Evolutionary conservation across 2,797 vertebrate genomes (phyloP).

Genomic region (Eurystomus glaucurus): DNA sequence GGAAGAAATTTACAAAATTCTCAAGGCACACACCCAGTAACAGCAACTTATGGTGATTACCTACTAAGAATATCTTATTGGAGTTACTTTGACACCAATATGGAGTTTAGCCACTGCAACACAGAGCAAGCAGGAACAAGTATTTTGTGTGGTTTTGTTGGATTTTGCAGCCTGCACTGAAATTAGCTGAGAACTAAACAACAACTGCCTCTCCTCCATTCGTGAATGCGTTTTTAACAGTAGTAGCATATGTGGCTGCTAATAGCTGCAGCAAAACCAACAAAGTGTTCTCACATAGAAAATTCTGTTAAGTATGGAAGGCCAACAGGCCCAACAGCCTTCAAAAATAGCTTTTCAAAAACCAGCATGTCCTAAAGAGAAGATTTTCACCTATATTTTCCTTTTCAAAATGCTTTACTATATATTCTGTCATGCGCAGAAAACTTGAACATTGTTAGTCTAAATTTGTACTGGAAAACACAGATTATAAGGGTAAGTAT

Average conservation of each 20-base stretch:
- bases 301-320: not conserved
- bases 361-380: not conserved
- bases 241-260: not conserved
- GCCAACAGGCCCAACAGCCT: not conserved
- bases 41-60: accelerated
- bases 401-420: not conserved
- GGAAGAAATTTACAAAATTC: not conserved
- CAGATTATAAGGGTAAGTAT: not conserved
- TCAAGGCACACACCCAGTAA: accelerated
- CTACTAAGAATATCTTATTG: not conserved
- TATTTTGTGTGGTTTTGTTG: not conserved
- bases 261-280: not conserved
- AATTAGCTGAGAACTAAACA: not conserved
- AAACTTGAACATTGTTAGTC: not conserved
- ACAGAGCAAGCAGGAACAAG: not conserved
- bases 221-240: not conserved
- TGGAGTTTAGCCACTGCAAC: not conserved
- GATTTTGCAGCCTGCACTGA: not conserved
- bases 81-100: not conserved
- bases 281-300: not conserved
- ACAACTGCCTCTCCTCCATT: not conserved
- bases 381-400: not conserved
- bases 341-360: not conserved
- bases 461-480: not conserved
- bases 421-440: not conserved